Conservation (phyloP, 1,140 invertebrate species). For the Orchestia grillus region DNA sequence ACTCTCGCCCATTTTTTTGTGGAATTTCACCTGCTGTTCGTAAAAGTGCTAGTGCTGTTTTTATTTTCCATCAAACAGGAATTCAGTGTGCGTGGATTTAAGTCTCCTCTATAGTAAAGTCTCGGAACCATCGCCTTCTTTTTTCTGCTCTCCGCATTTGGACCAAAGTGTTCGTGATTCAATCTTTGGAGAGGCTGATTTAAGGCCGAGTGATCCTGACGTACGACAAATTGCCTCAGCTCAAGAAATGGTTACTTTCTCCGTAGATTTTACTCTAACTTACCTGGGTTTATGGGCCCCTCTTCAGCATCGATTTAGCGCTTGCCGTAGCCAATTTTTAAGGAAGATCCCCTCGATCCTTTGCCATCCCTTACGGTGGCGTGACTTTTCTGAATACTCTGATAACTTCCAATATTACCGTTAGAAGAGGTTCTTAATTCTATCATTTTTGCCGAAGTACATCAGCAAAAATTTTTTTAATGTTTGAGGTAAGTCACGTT, state of each 20-base stretch:
- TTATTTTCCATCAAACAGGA: background rate
- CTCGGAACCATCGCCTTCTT: background rate
- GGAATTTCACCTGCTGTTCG: background rate
- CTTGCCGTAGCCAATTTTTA: conserved; percentile 33
- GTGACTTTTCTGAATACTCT: background rate
- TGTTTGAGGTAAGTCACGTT: background rate
- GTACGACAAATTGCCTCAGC: conserved; percentile 42
- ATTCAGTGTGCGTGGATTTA: background rate
- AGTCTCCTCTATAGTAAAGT: background rate
- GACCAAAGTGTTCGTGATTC: conserved; percentile 41
- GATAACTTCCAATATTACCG: background rate
- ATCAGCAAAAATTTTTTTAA: background rate
- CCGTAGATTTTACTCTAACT: conserved; percentile 32
- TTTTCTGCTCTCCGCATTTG: background rate
- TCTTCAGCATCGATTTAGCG: conserved; percentile 36
- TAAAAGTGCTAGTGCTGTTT: background rate
- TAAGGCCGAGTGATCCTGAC: conserved; percentile 50
- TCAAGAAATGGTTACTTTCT: conserved; percentile 48
- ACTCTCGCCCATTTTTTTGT: background rate
- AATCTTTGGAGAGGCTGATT: conserved; percentile 49
- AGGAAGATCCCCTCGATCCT: background rate
- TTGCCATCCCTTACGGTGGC: background rate
- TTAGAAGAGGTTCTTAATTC: background rate
- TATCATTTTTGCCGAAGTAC: background rate
- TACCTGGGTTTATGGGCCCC: background rate